phyloP scores from a whole-genome alignment of 2,113 vertebrate species.

The Phalacrocorax pelagicus region DNA sequence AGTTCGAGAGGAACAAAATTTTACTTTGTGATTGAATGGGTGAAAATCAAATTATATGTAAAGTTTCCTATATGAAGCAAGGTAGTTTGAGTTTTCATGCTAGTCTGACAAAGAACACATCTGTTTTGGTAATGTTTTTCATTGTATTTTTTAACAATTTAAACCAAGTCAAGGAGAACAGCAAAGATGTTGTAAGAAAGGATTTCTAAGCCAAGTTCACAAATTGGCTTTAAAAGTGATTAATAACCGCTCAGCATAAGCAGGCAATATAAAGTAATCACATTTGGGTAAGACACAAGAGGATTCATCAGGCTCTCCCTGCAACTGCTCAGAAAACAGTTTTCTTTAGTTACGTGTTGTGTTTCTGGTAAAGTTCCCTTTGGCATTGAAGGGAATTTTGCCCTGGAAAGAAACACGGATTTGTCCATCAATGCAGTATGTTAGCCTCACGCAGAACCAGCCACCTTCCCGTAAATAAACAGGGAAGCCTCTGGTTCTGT shows the following conservation, averaged over 20 bases:
- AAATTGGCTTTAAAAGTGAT: slow-evolving; percentile 46
- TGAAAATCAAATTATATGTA: background rate
- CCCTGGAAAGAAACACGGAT: background rate
- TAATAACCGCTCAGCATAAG: slow-evolving; percentile 26
- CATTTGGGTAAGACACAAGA: background rate
- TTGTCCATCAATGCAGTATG: background rate
- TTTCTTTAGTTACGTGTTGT: background rate
- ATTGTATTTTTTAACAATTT: background rate
- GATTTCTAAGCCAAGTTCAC: background rate
- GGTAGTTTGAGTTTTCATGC: background rate
- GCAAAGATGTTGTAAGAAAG: background rate
- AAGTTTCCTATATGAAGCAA: background rate
- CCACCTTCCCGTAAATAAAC: background rate
- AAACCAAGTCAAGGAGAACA: background rate
- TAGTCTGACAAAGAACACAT: background rate
- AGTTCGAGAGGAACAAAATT: background rate
- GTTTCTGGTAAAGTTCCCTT: background rate
- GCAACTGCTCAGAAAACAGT: background rate
- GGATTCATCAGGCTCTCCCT: background rate
- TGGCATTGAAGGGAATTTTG: background rate
- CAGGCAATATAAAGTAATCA: slow-evolving; percentile 30
- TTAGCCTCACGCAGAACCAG: background rate
- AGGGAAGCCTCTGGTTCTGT: background rate
- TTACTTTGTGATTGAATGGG: slow-evolving; percentile 2
- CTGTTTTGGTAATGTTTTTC: background rate